These are phyloP conservation scores for Chelonia mydas DNA, from an alignment of 2,797 vertebrate genomes.

Conservation along the genomic window DNA sequence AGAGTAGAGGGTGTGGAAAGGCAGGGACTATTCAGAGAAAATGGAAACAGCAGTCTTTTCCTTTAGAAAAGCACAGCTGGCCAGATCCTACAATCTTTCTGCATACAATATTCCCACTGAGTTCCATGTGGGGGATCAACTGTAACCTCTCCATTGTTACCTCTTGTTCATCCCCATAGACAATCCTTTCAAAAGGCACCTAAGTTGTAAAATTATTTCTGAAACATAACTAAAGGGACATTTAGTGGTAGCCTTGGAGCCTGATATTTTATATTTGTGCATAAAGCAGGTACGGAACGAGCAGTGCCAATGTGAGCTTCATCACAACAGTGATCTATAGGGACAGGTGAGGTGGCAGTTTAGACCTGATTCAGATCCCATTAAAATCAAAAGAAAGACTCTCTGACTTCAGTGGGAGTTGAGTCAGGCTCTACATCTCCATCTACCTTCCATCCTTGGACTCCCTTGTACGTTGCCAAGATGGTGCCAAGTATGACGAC, in stretches of 20 bases:
- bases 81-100: neutral
- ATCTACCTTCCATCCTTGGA: neutral
- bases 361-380: rapidly evolving
- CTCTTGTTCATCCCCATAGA: neutral
- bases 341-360: rapidly evolving
- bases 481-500: neutral
- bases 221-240: neutral
- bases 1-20: slow-evolving; percentile 13
- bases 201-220: neutral
- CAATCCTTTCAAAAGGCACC: neutral
- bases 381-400: neutral
- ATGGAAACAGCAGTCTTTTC: neutral
- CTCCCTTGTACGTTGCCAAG: neutral
- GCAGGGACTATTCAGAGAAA: neutral
- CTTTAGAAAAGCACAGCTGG: neutral
- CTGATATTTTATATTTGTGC: neutral
- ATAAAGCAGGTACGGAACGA: neutral
- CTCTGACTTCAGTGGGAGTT: rapidly evolving
- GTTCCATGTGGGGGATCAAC: neutral
- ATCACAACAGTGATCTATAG: rapidly evolving
- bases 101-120: neutral
- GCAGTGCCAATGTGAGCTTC: neutral
- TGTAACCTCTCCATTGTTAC: rapidly evolving
- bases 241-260: neutral
- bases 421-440: neutral